phyloP scores from a whole-genome alignment of 1,140 invertebrate species.

The Arctopsyche grandis region DNA sequence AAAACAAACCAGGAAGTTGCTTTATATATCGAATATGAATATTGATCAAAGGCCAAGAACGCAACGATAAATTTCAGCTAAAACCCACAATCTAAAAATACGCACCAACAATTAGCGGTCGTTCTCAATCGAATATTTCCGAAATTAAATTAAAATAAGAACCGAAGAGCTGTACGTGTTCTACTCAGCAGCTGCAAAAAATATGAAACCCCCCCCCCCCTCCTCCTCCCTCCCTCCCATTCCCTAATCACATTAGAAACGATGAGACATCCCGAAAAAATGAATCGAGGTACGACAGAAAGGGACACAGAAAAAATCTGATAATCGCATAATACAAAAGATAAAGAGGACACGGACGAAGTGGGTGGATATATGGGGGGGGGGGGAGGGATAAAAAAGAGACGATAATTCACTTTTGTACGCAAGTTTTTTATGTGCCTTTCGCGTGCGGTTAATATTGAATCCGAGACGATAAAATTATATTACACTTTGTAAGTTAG shows the following conservation, averaged over 20 bases:
- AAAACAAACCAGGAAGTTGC: neutral
- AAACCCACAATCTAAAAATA: too few relatives aligned
- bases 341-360: conserved; percentile 45
- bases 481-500: conserved; percentile 55
- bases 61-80: neutral
- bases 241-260: conserved; percentile 50
- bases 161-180: neutral
- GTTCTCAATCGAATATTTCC: too few relatives aligned
- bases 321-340: conserved; percentile 54
- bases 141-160: conserved; percentile 22
- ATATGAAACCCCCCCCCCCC: too few relatives aligned
- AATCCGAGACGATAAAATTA: conserved; percentile 55
- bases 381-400: conserved; percentile 29
- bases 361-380: too few relatives aligned
- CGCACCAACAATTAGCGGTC: too few relatives aligned
- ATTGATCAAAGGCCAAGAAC: neutral
- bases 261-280: conserved; percentile 30
- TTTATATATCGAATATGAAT: neutral
- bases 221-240: too few relatives aligned
- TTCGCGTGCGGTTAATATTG: conserved; percentile 49
- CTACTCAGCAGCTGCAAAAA: conserved; percentile 25
- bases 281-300: neutral
- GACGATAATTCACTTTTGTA: conserved; percentile 54
- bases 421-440: conserved; percentile 41
- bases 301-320: conserved; percentile 47